These are phyloP conservation scores for Poeciliopsis retropinna DNA, from an alignment of 2,113 vertebrate species.

Conservation along the genomic window DNA sequence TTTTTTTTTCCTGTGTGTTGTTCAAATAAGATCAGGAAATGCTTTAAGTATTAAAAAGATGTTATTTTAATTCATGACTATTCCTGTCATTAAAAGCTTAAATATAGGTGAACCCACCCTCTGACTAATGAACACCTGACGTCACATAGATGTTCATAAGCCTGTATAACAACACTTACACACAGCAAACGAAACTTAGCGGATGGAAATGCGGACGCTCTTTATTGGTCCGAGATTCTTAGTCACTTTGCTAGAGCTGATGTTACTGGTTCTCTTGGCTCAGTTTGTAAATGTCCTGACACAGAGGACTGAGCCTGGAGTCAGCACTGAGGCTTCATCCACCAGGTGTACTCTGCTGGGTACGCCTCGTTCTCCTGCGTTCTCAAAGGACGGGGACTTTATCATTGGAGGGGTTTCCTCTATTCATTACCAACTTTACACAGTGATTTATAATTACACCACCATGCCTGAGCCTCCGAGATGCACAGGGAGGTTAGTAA, in stretches of 20 bases:
- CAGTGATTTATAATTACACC: conserved; percentile 55
- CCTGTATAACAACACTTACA: background rate
- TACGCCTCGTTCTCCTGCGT: conserved; percentile 38
- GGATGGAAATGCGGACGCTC: conserved; percentile 4
- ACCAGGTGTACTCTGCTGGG: conserved; percentile 60
- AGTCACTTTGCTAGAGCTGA: conserved; percentile 21
- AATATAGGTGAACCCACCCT: no score
- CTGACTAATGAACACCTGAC: no score
- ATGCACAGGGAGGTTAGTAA: conserved; percentile 75
- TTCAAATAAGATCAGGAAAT: no score
- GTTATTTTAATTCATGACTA: no score
- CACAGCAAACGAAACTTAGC: background rate
- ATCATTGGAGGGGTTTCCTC: conserved; percentile 19
- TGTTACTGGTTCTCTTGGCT: conserved; percentile 9
- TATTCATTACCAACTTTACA: conserved; percentile 28
- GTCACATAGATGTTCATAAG: background rate
- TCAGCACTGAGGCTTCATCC: conserved; percentile 17
- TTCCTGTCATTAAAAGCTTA: no score
- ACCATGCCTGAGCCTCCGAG: conserved; percentile 52
- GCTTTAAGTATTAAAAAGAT: no score
- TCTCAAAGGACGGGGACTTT: conserved; percentile 71
- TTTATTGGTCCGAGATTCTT: background rate
- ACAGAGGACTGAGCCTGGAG: background rate
- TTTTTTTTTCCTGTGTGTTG: no score
- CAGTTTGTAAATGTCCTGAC: background rate